phyloP scores from a whole-genome alignment of 2,797 vertebrate species.

The Strix occidentalis region DNA sequence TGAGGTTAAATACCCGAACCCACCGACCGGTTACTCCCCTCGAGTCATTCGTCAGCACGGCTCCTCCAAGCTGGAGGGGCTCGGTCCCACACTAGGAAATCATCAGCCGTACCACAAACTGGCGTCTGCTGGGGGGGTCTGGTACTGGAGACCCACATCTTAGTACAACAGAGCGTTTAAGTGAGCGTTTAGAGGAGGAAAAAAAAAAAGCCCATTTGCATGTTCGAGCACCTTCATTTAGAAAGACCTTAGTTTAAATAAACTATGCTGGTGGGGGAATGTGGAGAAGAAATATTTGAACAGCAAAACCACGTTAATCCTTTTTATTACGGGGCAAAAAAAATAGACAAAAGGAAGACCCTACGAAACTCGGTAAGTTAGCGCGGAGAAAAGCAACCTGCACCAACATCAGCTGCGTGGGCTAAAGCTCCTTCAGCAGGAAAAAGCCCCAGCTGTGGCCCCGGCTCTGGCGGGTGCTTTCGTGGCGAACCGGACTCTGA shows the following conservation, averaged over 20 bases:
- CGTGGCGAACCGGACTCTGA: background rate
- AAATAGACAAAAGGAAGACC: background rate
- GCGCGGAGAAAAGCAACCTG: background rate
- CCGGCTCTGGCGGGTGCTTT: background rate
- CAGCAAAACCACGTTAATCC: constrained; percentile 1
- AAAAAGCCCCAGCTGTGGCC: background rate
- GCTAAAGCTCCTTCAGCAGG: background rate
- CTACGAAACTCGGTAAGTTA: background rate
- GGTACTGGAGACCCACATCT: background rate
- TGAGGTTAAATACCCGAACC: background rate
- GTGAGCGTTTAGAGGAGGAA: background rate
- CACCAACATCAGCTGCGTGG: background rate
- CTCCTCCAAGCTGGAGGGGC: background rate
- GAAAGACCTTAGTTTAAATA: constrained; percentile 14
- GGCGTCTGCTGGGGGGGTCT: background rate
- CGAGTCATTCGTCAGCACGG: background rate
- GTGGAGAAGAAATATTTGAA: constrained; percentile 22
- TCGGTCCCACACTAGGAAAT: background rate
- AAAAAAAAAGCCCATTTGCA: background rate
- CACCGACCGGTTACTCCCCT: background rate
- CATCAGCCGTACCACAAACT: background rate
- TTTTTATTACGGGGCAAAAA: constrained; percentile 9
- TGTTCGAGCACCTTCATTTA: background rate
- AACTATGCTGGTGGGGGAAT: background rate
- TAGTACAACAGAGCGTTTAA: background rate